phyloP scores from a whole-genome alignment of 1,140 invertebrate genomes.

The Temnothorax nylanderi region DNA sequence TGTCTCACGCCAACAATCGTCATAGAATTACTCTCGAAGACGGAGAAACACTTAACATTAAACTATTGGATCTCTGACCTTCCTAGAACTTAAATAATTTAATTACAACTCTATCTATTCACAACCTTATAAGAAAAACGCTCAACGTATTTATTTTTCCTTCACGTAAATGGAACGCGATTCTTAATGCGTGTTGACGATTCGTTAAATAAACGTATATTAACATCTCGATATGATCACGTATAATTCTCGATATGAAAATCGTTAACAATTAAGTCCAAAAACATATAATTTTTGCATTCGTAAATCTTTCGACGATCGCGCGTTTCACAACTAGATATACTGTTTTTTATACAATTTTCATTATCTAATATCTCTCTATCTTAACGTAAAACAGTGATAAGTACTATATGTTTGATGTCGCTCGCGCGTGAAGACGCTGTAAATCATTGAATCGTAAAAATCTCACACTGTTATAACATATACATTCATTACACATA shows the following conservation, averaged over 20 bases:
- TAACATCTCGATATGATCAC: slow-evolving; percentile 48
- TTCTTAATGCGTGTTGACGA: slow-evolving; percentile 48
- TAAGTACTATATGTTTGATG: slow-evolving; percentile 58
- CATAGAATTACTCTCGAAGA: slow-evolving; percentile 48
- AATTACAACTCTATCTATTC: slow-evolving; percentile 68
- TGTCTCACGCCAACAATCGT: slow-evolving; percentile 46
- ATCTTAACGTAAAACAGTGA: slow-evolving; percentile 59
- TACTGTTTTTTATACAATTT: slow-evolving; percentile 54
- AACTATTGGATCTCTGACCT: slow-evolving; percentile 68
- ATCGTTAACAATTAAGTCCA: slow-evolving; percentile 55
- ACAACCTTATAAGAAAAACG: slow-evolving; percentile 72
- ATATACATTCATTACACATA: slow-evolving; percentile 55
- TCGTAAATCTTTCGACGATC: slow-evolving; percentile 46
- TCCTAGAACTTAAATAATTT: slow-evolving; percentile 69
- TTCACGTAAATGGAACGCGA: slow-evolving; percentile 41
- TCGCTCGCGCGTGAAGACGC: slow-evolving; percentile 56
- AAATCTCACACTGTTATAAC: slow-evolving; percentile 43
- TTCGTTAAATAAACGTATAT: slow-evolving; percentile 52
- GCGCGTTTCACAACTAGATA: slow-evolving; percentile 19
- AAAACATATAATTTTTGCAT: slow-evolving; percentile 52
- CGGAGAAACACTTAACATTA: slow-evolving; percentile 63
- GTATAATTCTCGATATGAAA: slow-evolving; percentile 63
- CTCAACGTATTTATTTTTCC: slow-evolving; percentile 46
- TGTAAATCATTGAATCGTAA: slow-evolving; percentile 15
- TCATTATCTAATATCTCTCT: slow-evolving; percentile 63